These are phyloP conservation scores for Acholoe squamosa DNA, from an alignment of 2,888 invertebrate species.

Conservation along the genomic window DNA sequence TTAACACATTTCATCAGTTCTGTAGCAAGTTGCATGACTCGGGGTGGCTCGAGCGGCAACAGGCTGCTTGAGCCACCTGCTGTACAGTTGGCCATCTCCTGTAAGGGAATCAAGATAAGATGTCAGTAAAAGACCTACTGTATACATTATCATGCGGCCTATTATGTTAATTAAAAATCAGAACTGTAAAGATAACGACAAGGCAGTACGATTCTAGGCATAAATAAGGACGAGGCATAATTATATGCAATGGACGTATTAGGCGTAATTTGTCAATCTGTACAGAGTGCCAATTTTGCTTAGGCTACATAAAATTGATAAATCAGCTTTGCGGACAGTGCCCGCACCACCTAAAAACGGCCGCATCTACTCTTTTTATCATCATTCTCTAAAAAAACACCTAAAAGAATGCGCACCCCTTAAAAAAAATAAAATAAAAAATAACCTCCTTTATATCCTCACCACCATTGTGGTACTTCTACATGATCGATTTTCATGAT, in stretches of 20 bases:
- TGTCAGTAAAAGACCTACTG: too few species aligned
- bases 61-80: slow-evolving; percentile 56
- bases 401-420: too few species aligned
- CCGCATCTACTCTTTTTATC: too few species aligned
- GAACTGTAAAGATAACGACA: not conserved
- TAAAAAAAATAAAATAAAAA: too few species aligned
- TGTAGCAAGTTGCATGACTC: slow-evolving; percentile 39
- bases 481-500: too few species aligned
- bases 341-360: too few species aligned
- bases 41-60: slow-evolving; percentile 57
- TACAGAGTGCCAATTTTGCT: not conserved
- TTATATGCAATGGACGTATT: not conserved
- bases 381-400: too few species aligned
- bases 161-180: not conserved
- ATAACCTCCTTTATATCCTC: too few species aligned
- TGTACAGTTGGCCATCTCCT: slow-evolving; percentile 60
- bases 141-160: too few species aligned
- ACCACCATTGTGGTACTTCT: too few species aligned
- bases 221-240: not conserved
- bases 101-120: not conserved
- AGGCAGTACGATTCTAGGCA: not conserved
- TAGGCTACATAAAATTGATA: too few species aligned
- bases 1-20: slow-evolving; percentile 66
- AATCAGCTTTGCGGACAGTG: too few species aligned
- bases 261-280: not conserved